Evolutionary conservation across 2,113 vertebrate species (phyloP).

Genomic region (Pangasianodon hypophthalmus): DNA sequence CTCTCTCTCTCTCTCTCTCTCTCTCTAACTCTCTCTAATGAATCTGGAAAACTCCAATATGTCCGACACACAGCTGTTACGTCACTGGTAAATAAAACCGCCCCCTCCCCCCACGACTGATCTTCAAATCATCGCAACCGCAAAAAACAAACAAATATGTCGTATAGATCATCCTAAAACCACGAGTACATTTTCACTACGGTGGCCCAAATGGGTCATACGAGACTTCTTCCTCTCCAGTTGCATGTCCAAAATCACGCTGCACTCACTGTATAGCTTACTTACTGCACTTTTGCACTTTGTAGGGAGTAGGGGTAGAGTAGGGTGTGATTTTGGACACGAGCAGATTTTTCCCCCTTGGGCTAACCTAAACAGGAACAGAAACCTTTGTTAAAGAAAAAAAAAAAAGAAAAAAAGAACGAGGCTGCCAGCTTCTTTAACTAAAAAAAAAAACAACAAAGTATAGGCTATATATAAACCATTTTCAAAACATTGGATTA

Average conservation of each 20-base stretch:
- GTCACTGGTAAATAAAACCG: constrained; percentile 6
- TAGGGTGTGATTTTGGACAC: background rate
- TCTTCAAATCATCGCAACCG: background rate
- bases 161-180: background rate
- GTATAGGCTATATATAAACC: no score
- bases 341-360: background rate
- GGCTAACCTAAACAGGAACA: background rate
- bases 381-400: background rate
- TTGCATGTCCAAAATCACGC: background rate
- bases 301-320: background rate
- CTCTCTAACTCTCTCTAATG: no score
- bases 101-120: background rate
- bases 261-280: background rate
- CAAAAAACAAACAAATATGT: background rate
- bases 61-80: background rate
- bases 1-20: no score
- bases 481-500: no score
- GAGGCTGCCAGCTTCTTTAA: no score
- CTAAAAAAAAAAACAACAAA: no score
- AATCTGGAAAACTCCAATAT: background rate
- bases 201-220: constrained; percentile 21
- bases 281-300: background rate
- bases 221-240: background rate
- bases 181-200: constrained; percentile 10
- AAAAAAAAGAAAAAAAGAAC: no score